phyloP scores from a whole-genome alignment of 2,888 invertebrate species.

The Plusia festucae region DNA sequence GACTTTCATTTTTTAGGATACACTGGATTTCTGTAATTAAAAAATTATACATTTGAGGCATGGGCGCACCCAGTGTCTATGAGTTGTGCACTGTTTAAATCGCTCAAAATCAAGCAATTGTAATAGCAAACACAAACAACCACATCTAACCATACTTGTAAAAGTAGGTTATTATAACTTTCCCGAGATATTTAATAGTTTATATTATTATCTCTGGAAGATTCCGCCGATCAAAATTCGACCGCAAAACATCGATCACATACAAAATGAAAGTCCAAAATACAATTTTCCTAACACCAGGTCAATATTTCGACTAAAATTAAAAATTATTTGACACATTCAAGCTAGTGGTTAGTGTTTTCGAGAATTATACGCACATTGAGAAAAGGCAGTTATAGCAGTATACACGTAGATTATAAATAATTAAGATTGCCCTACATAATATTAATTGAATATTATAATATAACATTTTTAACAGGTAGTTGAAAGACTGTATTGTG shows the following conservation, averaged over 20 bases:
- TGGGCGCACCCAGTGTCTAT: background rate
- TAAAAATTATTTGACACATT: conserved; percentile 58
- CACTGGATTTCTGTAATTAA: background rate
- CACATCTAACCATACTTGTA: background rate
- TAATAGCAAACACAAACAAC: conserved; percentile 1
- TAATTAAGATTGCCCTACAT: conserved; percentile 6
- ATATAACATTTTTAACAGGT: background rate
- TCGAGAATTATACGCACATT: background rate
- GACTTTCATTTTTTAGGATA: conserved; percentile 40
- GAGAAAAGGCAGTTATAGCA: background rate
- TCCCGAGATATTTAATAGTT: background rate
- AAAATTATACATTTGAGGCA: background rate
- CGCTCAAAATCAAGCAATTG: background rate
- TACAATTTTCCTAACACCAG: conserved; percentile 52
- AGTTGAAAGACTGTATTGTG: background rate
- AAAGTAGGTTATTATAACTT: background rate
- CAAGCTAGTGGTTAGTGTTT: conserved; percentile 58
- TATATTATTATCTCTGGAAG: background rate
- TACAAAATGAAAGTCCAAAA: conserved; percentile 52
- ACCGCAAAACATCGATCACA: conserved; percentile 24
- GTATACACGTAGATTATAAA: conserved; percentile 6
- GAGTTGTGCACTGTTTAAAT: background rate
- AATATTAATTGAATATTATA: background rate
- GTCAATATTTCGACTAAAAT: conserved; percentile 54
- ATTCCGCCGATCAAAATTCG: conserved; percentile 16